Evolutionary conservation across 2,888 invertebrate genomes (phyloP), one percentile per base, ranked within the genome.

Genomic region (Nudaria mundana): DNA sequence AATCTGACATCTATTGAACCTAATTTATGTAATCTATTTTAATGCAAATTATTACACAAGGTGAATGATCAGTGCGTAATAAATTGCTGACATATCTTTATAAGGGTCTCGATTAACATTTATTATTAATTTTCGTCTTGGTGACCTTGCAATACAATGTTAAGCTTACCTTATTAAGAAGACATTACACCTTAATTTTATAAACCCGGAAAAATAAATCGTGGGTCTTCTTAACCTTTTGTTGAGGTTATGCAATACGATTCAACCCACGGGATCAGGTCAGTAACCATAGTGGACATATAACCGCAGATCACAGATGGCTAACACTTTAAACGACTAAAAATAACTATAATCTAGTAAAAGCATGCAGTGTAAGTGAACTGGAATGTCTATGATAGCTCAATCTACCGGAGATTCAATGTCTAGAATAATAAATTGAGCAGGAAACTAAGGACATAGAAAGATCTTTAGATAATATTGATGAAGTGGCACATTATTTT

Each of bases 11-110:
- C 47, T 34, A 50, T 50, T 47, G 48, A 52, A 52, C 42, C 48
- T 55, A 60, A 60, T 62, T 56, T 53, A 53, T 64, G 44, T 47
- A 30, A 43, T 49, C 38, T 43, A 56, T 53, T 66, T 63, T 58
- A 58, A 71, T 66, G 61, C 61, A 67, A 72, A 71, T 69, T 40
- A 52, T 55, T 36, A 40, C 49, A 45, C 39, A 40, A 55, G 53
- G 49, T 45, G 43, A 32, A 47, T 57, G 57, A 54, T 54, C 59
- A 58, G 64, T 51, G 49, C 45, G 44, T 45, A 47, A 37, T 48
- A 46, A 44, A 57, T 49, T 52, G 52, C 47, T 63, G 63, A 62
- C 67, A 60, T 25, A 40, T n/a, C 61, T 57, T 37, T 60, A 54
- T 51, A 62, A 48, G 63, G 56, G 43, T 33, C 25, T 26, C 36